These are phyloP conservation scores for Pogonocherus hispidulus DNA, from an alignment of 2,888 invertebrate species.

Conservation along the genomic window DNA sequence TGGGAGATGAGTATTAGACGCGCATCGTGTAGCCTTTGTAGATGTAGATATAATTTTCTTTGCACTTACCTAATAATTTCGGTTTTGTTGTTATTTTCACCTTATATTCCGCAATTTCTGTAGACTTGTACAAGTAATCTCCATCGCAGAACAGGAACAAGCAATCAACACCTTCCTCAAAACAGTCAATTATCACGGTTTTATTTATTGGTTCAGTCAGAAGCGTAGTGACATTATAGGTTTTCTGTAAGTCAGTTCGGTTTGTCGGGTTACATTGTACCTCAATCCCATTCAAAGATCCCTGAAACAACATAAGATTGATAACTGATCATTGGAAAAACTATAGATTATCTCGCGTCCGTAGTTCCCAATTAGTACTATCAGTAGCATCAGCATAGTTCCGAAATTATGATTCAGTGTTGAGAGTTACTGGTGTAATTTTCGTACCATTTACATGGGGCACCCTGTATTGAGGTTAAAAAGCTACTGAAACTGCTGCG, in stretches of 20 bases:
- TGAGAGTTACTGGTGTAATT: no score
- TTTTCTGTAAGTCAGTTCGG: constrained; percentile 6
- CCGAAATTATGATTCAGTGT: no score
- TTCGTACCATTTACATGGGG: no score
- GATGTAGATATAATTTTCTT: constrained; percentile 27
- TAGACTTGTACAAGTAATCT: constrained; percentile 40
- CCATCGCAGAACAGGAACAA: constrained; percentile 37
- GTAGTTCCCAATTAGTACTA: no score
- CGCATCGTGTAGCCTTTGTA: no score
- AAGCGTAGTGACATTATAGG: constrained; percentile 17
- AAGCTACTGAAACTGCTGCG: no score
- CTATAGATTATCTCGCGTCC: no score
- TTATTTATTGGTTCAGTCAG: constrained; percentile 32
- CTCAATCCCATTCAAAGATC: constrained; percentile 24
- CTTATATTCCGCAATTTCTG: constrained; percentile 39
- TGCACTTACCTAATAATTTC: constrained; percentile 41
- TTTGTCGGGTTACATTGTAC: constrained; percentile 31
- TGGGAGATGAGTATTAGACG: no score
- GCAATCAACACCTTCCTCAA: constrained; percentile 32
- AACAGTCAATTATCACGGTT: constrained; percentile 40
- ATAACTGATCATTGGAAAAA: no score
- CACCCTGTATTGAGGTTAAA: no score
- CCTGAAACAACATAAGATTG: constrained; percentile 18
- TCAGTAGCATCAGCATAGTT: no score
- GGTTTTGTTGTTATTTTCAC: constrained; percentile 36